Evolutionary conservation across 2,888 invertebrate genomes (phyloP).

Genomic region (Biston stratarius): DNA sequence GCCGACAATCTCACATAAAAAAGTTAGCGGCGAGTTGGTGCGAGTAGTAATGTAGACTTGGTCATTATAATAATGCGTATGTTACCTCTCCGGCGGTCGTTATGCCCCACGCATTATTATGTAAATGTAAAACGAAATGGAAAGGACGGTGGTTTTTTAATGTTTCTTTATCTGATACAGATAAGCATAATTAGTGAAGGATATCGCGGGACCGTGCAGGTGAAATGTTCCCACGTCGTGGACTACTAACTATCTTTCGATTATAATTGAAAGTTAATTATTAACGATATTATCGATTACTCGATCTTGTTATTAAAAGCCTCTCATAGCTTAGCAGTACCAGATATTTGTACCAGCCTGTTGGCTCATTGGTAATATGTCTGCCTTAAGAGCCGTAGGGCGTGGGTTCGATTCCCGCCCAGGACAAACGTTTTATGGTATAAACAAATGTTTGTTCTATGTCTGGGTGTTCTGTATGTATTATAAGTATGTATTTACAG

Average conservation of each 20-base stretch:
- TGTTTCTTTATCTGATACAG: conserved; percentile 76
- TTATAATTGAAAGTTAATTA: not conserved
- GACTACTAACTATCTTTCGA: not conserved
- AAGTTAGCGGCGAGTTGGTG: conserved; percentile 62
- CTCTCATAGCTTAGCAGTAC: too few species aligned
- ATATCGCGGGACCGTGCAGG: conserved; percentile 65
- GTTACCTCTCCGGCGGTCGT: conserved; percentile 72
- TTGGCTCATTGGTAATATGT: too few species aligned
- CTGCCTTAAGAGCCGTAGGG: too few species aligned
- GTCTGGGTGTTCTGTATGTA: too few species aligned
- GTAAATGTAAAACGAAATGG: conserved; percentile 81
- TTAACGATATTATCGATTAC: conserved; percentile 2
- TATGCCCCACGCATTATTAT: conserved; percentile 82
- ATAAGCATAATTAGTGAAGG: conserved; percentile 81
- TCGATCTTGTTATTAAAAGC: not conserved
- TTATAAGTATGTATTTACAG: too few species aligned
- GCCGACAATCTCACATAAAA: conserved; percentile 55
- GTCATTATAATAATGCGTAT: conserved; percentile 75
- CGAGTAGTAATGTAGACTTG: conserved; percentile 48
- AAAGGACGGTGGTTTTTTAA: conserved; percentile 72
- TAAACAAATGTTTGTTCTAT: too few species aligned
- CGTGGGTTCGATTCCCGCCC: too few species aligned
- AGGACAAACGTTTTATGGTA: too few species aligned
- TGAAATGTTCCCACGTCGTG: conserved; percentile 72
- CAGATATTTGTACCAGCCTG: too few species aligned